phyloP scores from a whole-genome alignment of 2,888 invertebrate species.

The Kuschelorhynchus macadamiae region DNA sequence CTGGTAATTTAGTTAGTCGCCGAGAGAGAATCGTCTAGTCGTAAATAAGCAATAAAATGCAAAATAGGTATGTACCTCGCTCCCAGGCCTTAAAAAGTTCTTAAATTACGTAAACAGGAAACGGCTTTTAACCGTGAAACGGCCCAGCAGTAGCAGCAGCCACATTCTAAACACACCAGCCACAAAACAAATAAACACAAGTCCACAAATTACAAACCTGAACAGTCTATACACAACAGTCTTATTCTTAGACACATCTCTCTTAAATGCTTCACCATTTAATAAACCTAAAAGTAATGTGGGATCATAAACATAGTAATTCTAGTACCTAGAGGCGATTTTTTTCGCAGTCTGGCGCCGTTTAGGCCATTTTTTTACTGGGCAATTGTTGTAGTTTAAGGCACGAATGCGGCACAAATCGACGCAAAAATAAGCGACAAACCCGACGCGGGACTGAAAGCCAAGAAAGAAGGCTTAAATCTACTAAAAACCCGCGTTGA shows the following conservation, averaged over 20 bases:
- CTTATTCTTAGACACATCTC: conserved; percentile 71
- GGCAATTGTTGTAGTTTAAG: conserved; percentile 24
- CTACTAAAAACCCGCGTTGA: conserved; percentile 23
- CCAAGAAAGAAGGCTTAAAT: conserved; percentile 34
- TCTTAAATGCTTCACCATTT: conserved; percentile 61
- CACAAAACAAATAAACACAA: conserved; percentile 24
- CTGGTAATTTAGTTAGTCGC: too few species aligned
- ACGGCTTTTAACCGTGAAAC: conserved; percentile 27
- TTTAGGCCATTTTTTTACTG: conserved; percentile 20
- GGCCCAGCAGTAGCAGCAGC: conserved; percentile 6
- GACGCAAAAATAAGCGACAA: conserved; percentile 29
- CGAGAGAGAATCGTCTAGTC: too few species aligned
- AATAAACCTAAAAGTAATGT: conserved; percentile 28
- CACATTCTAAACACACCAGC: conserved; percentile 14
- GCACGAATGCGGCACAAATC: conserved; percentile 26
- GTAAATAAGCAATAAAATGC: too few species aligned
- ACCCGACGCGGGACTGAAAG: conserved; percentile 27
- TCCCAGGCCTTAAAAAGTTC: not conserved
- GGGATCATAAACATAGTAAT: conserved; percentile 9
- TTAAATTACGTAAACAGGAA: conserved; percentile 49
- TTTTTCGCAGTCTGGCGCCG: conserved; percentile 24
- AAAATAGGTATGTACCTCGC: too few species aligned
- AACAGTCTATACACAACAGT: conserved; percentile 72
- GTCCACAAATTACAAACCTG: conserved; percentile 67
- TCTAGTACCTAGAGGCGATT: conserved; percentile 27